Evolutionary conservation across 92 coral and sea anemone species (phyloP), one percentile per base, ranked within the genome.

Genomic region (Palythoa heliodiscus): DNA sequence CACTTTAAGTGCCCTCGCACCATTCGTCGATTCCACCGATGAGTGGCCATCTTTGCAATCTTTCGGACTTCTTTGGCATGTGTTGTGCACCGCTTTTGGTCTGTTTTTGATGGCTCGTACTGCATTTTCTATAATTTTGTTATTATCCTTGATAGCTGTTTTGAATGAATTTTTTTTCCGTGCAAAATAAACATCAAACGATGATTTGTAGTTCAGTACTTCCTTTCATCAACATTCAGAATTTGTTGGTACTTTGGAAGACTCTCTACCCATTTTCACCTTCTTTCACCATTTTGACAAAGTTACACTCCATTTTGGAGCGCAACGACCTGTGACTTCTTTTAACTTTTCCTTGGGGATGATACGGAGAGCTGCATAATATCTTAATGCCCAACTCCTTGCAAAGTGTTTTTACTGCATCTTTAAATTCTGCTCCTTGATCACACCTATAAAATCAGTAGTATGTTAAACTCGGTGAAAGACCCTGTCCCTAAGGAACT

Each of bases 231-330:
- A n/a, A n/a, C n/a, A 11, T 9, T 68, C 1, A 68, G 15, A 68
- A 68, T 68, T 68, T 14, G 72, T 13, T 68, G 39, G 72, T 81
- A 73, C 12, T 58, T 53, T 5, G 71, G 78, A 15, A 89, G 84
- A 29, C 78, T 86, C 61, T 75, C 19, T 20, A 76, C 87, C 90
- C 92, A 89, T 89, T 89, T 19, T 82, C 76, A 37, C 90, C 92
- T 67, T 89, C 73, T 66, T 52, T 35, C 2, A 64, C 78, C 84
- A 86, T 86, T 86, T 86, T 76, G 14, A 82, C 17, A n/a, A 89
- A 81, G 83, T 89, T 90, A 76, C 86, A 89, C 54, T 89, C 92
- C 37, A 89, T 86, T 24, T 89, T 86, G 5, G 87, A 73, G 47
- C 87, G 75, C 24, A 89, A 74, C 2, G 87, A 17, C 72, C 80